These are phyloP conservation scores for Zaprionus lineosus DNA, from an alignment of 2,888 invertebrate genomes.

Conservation along the genomic window DNA sequence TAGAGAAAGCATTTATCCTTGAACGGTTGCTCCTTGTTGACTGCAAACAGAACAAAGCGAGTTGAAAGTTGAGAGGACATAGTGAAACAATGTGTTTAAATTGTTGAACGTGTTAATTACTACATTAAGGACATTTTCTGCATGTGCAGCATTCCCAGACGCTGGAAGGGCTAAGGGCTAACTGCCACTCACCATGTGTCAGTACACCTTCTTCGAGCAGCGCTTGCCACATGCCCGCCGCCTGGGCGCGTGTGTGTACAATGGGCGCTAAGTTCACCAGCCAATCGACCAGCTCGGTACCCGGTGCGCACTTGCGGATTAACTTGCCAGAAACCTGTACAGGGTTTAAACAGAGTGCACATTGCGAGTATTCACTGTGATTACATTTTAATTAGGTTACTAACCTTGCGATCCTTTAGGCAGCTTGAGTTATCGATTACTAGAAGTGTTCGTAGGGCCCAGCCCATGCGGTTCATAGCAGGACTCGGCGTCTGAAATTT, in stretches of 20 bases:
- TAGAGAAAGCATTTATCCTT: constrained; percentile 92
- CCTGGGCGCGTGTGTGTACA: constrained; percentile 87
- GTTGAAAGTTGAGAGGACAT: no score
- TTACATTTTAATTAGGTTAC: constrained; percentile 20
- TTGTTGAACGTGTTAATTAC: constrained; percentile 27
- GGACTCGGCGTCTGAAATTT: constrained; percentile 85
- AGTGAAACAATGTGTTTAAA: constrained; percentile 30
- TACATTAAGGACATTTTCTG: no score
- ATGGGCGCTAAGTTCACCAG: constrained; percentile 86
- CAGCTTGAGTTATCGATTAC: constrained; percentile 86
- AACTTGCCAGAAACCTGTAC: constrained; percentile 84
- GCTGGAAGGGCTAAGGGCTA: background rate
- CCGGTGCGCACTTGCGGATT: constrained; percentile 88
- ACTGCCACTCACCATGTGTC: constrained; percentile 86
- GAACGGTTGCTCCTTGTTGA: constrained; percentile 90
- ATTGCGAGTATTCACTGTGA: constrained; percentile 4
- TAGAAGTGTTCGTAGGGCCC: constrained; percentile 87
- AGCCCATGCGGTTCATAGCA: constrained; percentile 87
- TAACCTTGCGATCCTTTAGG: constrained; percentile 86
- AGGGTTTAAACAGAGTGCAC: background rate
- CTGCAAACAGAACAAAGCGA: constrained; percentile 81
- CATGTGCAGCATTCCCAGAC: constrained; percentile 6
- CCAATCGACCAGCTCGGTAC: constrained; percentile 92
- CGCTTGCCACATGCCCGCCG: constrained; percentile 92
- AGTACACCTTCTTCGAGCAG: constrained; percentile 91